Conservation (phyloP, 2,797 vertebrate species). For the Pseudochromis fuscus region DNA sequence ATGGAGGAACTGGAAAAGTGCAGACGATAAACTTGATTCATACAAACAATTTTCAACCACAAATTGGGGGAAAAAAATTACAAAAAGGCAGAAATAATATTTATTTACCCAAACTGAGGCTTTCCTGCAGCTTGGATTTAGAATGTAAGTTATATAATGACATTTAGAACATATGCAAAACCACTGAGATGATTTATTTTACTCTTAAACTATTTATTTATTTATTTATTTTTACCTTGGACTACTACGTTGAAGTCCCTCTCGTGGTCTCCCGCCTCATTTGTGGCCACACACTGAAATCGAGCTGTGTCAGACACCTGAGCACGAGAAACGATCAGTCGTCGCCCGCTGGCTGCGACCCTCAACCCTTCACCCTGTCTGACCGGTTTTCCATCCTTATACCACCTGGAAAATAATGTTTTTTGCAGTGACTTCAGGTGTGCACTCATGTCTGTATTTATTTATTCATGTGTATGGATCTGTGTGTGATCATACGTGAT, state of each 20-base stretch:
- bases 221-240: constrained; percentile 87
- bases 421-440: not conserved
- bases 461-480: not conserved
- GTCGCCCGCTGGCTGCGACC: constrained; percentile 86
- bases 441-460: not conserved
- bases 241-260: constrained; percentile 92
- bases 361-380: constrained; percentile 84
- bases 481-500: constrained; percentile 86
- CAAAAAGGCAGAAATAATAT: not conserved
- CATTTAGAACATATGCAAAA: not conserved
- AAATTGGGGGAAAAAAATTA: not conserved
- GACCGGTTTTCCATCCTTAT: constrained; percentile 88
- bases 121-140: constrained; percentile 65
- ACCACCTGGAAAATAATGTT: constrained; percentile 83
- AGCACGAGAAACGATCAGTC: constrained; percentile 88
- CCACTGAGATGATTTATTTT: not conserved
- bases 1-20: constrained; percentile 89
- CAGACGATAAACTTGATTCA: constrained; percentile 1
- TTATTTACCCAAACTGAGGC: constrained; percentile 58
- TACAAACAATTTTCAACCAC: not conserved
- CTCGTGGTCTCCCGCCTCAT: constrained; percentile 89
- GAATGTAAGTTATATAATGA: constrained; percentile 44
- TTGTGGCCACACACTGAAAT: constrained; percentile 93
- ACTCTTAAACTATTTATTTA: not conserved
- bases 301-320: constrained; percentile 90